Base-by-base conservation (phyloP, 2,888 invertebrate species). In the Epinotia nisella region DNA sequence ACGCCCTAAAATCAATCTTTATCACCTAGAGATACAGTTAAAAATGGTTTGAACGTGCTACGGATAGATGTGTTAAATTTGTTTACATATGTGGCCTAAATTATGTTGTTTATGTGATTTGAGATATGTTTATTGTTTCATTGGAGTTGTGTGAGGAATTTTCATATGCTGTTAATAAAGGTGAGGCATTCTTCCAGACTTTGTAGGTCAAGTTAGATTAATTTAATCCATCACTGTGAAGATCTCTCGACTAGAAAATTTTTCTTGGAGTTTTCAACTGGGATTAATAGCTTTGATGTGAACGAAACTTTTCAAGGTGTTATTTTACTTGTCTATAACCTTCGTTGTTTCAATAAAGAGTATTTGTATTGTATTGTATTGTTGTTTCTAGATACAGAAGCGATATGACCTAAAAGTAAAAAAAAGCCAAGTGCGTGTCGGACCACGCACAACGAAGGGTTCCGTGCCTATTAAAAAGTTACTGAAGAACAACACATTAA, bases 31-130 rank as follows among this genome's bases (percentile, higher is more conserved):
- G 4, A 56, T 56, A 62, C 1, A 49, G 49, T 68, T 39, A 13
- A 61, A 61, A 61, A 19, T 58, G 2, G 0, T 15, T 56, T n/a
- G 11, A 19, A 13, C 41, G 10, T 3, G 13, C n/a, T n/a, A 24
- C n/a, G 17, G 19, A 53, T 66, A 45, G 1, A 53, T 49, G 53
- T 15, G 60, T 45, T 9, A 29, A 21, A 41, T 49, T 51, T 71
- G 74, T 75, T 75, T 75, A 75, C 58, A 55, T 56, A 41, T 35
- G 51, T 24, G 41, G 41, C n/a, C 51, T 71, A 55, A 75, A 75
- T 75, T 69, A 72, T 71, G 62, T 64, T 69, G 75, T 65, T 72
- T 67, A 67, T 72, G 60, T 72, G 72, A 60, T 58, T 64, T 69
- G 65, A 62, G 59, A 60, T 45, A 21, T 75, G 72, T 72, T 75